Evolutionary conservation across 2,113 vertebrate species (phyloP), one percentile per base, ranked within the genome.

Genomic region (Grallaria varia): DNA sequence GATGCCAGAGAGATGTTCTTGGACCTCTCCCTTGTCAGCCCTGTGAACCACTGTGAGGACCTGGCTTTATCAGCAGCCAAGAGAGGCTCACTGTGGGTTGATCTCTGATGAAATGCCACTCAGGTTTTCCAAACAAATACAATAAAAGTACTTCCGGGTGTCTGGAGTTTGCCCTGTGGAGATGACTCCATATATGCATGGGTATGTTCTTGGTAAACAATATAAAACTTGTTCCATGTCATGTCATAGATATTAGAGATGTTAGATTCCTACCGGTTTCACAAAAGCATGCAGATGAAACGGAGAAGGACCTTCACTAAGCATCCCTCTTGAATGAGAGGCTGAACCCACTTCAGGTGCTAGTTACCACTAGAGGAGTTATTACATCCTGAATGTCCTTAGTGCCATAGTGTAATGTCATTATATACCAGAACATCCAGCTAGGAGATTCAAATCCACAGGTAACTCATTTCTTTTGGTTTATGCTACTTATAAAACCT

Each of bases 331-430:
- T 69, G 49, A 88, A 52, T 28, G 40, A 84, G 53, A 45, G 42
- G 24, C 69, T 87, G 56, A 67, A 79, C 17, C 9, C 22, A 22
- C 24, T 77, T 53, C 4, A 8, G 39, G 14, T 21, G 25, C 42
- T 55, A 17, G 16, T 47, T 76, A 27, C 10, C 0, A 0, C 22
- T 2, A 13, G 40, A 66, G 40, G 16, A 69, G 7, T 14, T 15
- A 90, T 52, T n/a, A 42, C 12, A 31, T 15, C 2, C 1, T 63
- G 24, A 63, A 63, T 17, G 14, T 18, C 68, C 30, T 30, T 44
- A 16, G 39, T 37, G 21, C 31, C 2, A 1, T 18, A 28, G 33
- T 3, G 3, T 53, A 80, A 92, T 33, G 22, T 53, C 31, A 58
- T 42, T 64, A 39, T 67, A 77, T 12, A 56, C 7, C 37, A 47